Conservation (phyloP, 2,113 vertebrate genomes). For the Eira barbara region DNA sequence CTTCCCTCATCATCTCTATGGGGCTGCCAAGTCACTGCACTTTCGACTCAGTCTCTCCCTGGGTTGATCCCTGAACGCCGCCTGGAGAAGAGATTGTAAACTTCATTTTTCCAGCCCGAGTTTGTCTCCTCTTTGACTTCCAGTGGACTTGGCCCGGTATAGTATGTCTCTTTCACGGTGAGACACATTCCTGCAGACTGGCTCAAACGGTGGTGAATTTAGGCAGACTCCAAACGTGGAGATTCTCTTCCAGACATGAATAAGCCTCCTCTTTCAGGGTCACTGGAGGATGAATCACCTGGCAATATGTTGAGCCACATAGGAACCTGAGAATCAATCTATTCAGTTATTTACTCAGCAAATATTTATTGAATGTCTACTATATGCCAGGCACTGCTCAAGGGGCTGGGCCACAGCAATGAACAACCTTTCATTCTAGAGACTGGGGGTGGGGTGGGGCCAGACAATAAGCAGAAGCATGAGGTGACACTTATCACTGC, state of each 20-base stretch:
- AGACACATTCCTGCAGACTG: slow-evolving; percentile 54
- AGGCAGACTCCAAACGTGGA: not conserved
- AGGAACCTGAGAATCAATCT: not conserved
- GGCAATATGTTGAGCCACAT: not conserved
- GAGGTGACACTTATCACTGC: not conserved
- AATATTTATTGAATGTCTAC: not conserved
- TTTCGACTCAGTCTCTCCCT: not conserved
- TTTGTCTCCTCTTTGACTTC: slow-evolving; percentile 49
- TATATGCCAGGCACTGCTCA: not conserved
- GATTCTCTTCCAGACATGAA: slow-evolving; percentile 46
- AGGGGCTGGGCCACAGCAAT: not conserved
- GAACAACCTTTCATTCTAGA: not conserved
- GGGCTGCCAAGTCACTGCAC: not conserved
- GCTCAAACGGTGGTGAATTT: not conserved
- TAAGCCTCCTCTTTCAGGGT: slow-evolving; percentile 2
- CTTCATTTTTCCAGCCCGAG: slow-evolving; percentile 35
- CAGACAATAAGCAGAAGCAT: not conserved
- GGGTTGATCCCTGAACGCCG: not conserved
- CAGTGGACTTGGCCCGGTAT: not conserved
- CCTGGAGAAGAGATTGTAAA: not conserved
- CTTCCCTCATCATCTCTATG: not conserved
- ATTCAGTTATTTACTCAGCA: not conserved
- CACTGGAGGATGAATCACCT: slow-evolving; percentile 29
- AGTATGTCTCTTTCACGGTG: slow-evolving; percentile 51
- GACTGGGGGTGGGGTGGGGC: not conserved